A percentile compares a stretch with the other conserved stretches of the same genome.
Conservation (phyloP, 2,888 invertebrate species). For the Eupithecia dodoneata region DNA sequence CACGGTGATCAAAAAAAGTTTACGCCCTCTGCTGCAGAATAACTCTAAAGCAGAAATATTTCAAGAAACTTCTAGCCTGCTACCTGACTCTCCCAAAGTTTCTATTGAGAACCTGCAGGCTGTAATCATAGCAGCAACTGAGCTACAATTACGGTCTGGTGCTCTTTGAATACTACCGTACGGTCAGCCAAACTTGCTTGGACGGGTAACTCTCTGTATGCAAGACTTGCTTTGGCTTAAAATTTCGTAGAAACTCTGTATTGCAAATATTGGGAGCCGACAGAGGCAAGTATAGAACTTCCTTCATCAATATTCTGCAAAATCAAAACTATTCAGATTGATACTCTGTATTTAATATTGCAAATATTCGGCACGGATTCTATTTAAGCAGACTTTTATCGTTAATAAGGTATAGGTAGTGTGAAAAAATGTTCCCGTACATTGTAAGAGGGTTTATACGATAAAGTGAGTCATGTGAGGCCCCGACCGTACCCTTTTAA, state of each 20-base stretch:
- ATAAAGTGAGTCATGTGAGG: slow-evolving; percentile 30
- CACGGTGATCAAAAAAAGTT: neutral
- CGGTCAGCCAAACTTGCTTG: slow-evolving; percentile 10
- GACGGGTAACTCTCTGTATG: neutral
- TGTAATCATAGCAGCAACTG: neutral
- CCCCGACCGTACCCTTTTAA: slow-evolving; percentile 56
- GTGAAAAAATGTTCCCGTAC: slow-evolving; percentile 21
- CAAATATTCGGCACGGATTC: neutral
- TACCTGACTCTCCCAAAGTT: slow-evolving; percentile 15
- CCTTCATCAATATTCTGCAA: neutral
- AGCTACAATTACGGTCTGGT: slow-evolving; percentile 14
- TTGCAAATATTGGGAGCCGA: neutral
- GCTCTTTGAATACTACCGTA: slow-evolving; percentile 10
- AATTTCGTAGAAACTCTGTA: neutral
- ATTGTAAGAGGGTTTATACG: slow-evolving; percentile 33
- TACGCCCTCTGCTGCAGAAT: neutral
- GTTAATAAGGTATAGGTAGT: neutral
- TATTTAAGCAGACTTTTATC: neutral
- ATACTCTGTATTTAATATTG: neutral
- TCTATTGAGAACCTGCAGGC: slow-evolving; percentile 46
- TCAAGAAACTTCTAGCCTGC: neutral
- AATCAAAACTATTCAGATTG: too few relatives aligned
- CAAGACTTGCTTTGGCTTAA: neutral
- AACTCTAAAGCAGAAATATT: neutral
- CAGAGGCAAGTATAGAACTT: neutral